Base-by-base conservation (phyloP, 2,797 vertebrate species). In the Craterocephalus amniculus region DNA sequence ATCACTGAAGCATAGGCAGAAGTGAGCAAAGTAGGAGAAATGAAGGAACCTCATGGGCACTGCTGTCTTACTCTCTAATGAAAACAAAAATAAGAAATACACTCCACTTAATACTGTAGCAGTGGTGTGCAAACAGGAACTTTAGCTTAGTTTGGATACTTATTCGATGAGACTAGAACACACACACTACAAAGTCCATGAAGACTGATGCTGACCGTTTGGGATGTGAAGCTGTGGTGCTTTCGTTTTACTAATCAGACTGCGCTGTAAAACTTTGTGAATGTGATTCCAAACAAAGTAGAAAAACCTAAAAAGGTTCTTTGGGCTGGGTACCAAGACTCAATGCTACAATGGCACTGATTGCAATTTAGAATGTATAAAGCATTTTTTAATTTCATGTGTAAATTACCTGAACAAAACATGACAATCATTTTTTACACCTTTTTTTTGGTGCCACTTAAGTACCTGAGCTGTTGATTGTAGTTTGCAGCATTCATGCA, bases 1-100 rank as follows among this genome's bases (percentile, higher is more conserved):
- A 91, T 93, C 87, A 88, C 84, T 83, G 72, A 86, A 80, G 89
- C 88, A 78, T 62, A 76, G 82, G 87, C 76, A 87, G 84, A 83
- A 89, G 84, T 84, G 81, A 86, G 84, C 80, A 85, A 81, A 87
- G 84, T 79, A 78, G 77, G 69, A 88, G 83, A 59, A 83, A 72
- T 72, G 70, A 71, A 77, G 70, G 78, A 83, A 76, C 78, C 80
- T 86, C 83, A 52, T 43, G 31, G 79, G 87, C 40, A 36, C 72
- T 76, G 71, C 81, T 22, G 54, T 83, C 82, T 55, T 63, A 81
- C 63, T 80, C 78, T 76, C 78, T 80, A 73, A 87, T 87, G 76
- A 84, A 86, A 89, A 81, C 70, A 63, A 69, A 79, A 69, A 79
- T 75, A 70, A 73, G 57, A 67, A 82, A 76, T 60, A 62, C 29